phyloP scores from a whole-genome alignment of 2,888 invertebrate genomes.

The Desoria tigrina region DNA sequence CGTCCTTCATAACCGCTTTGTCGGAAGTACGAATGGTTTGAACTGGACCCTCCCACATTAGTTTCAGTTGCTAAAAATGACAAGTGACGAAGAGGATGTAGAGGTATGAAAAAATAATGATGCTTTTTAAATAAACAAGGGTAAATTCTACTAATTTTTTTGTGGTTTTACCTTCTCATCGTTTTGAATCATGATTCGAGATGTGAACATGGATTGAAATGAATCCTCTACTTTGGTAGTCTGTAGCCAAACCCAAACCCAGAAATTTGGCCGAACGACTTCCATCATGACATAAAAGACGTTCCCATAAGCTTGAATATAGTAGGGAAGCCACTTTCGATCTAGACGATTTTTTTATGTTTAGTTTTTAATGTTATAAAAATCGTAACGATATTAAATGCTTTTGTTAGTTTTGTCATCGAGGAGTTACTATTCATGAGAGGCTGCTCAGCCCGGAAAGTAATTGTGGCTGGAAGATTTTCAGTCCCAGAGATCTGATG shows the following conservation, averaged over 20 bases:
- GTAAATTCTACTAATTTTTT: no score
- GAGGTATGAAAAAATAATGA: no score
- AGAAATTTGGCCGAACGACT: constrained; percentile 35
- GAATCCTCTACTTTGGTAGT: constrained; percentile 37
- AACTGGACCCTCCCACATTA: constrained; percentile 47
- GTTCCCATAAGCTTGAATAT: constrained; percentile 41
- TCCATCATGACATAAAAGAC: constrained; percentile 50
- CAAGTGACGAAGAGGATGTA: no score
- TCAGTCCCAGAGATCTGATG: constrained; percentile 41
- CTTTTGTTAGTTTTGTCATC: neutral
- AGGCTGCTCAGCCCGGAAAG: constrained; percentile 31
- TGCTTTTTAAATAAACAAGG: constrained; percentile 30
- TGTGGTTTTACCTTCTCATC: constrained; percentile 34
- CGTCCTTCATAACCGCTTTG: constrained; percentile 35
- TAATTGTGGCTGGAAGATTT: constrained; percentile 34
- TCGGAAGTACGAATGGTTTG: constrained; percentile 41
- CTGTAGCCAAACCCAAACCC: constrained; percentile 49
- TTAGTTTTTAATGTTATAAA: neutral
- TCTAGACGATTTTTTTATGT: constrained; percentile 6
- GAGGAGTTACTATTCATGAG: neutral
- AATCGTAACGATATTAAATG: neutral
- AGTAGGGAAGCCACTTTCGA: constrained; percentile 48
- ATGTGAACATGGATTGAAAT: constrained; percentile 25
- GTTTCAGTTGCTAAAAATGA: neutral
- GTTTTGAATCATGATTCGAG: constrained; percentile 36